phyloP scores from a whole-genome alignment of 2,797 vertebrate genomes.

The Catamblyrhynchus diadema region DNA sequence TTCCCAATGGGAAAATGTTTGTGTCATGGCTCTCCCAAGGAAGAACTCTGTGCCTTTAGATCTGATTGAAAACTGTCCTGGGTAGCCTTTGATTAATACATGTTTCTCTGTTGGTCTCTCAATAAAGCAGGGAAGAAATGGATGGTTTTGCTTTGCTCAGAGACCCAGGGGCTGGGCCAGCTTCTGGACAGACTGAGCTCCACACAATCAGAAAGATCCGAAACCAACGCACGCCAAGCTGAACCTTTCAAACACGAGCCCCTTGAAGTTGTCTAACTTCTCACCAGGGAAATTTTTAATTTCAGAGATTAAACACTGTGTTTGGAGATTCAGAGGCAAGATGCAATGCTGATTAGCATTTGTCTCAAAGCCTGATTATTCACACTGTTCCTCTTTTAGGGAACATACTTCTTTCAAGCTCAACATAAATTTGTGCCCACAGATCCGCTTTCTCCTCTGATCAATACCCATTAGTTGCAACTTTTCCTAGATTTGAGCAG shows the following conservation, averaged over 20 bases:
- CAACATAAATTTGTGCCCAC: neutral
- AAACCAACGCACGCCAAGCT: neutral
- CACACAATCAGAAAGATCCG: neutral
- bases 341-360: slow-evolving; percentile 7
- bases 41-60: neutral
- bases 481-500: neutral
- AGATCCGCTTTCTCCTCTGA: slow-evolving; percentile 8
- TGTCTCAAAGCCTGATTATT: slow-evolving; percentile 20
- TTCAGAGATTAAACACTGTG: slow-evolving; percentile 17
- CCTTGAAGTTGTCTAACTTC: neutral
- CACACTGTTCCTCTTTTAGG: slow-evolving; percentile 4
- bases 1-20: neutral
- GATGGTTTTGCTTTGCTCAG: neutral
- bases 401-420: neutral
- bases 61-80: neutral
- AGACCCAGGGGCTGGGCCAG: neutral
- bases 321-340: slow-evolving; percentile 4
- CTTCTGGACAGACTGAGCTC: neutral
- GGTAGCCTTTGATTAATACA: neutral
- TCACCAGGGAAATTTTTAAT: slow-evolving; percentile 34
- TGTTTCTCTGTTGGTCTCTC: neutral
- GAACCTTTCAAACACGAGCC: neutral
- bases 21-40: rapidly evolving
- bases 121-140: neutral
- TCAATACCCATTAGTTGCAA: slow-evolving; percentile 19